These are phyloP conservation scores for Notodonta dromedarius DNA, from an alignment of 2,888 invertebrate genomes.

Conservation along the genomic window DNA sequence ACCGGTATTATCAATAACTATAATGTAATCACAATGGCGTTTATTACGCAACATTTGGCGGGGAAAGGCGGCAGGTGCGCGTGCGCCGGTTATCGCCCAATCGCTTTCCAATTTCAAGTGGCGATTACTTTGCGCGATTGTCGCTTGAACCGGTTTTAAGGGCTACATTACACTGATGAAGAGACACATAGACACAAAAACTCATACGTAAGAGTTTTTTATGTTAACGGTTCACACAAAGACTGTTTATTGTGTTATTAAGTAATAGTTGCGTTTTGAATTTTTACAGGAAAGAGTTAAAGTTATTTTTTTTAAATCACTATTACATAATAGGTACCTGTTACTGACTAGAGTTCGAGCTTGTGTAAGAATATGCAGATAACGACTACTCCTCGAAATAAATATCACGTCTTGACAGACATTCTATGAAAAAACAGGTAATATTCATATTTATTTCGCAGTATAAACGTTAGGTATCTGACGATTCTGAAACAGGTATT, in stretches of 20 bases:
- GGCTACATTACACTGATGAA: neutral
- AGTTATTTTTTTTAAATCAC: too few relatives aligned
- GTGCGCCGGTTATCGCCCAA: slow-evolving; percentile 32
- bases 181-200: too few relatives aligned
- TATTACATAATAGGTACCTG: too few relatives aligned
- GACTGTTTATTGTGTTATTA: neutral
- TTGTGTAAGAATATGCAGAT: too few relatives aligned
- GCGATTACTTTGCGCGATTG: slow-evolving; percentile 6
- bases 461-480: too few relatives aligned
- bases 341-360: too few relatives aligned
- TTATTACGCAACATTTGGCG: slow-evolving; percentile 36
- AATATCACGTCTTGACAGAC: too few relatives aligned
- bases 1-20: slow-evolving; percentile 5
- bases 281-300: too few relatives aligned
- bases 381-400: too few relatives aligned
- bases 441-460: too few relatives aligned
- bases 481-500: too few relatives aligned
- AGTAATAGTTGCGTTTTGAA: neutral
- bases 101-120: slow-evolving; percentile 43
- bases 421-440: too few relatives aligned
- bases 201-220: neutral
- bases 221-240: neutral
- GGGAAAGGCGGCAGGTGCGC: slow-evolving; percentile 48
- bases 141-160: slow-evolving; percentile 4
- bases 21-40: slow-evolving; percentile 24